phyloP scores from a whole-genome alignment of 2,113 vertebrate genomes.

The Dipodomys stephensi region DNA sequence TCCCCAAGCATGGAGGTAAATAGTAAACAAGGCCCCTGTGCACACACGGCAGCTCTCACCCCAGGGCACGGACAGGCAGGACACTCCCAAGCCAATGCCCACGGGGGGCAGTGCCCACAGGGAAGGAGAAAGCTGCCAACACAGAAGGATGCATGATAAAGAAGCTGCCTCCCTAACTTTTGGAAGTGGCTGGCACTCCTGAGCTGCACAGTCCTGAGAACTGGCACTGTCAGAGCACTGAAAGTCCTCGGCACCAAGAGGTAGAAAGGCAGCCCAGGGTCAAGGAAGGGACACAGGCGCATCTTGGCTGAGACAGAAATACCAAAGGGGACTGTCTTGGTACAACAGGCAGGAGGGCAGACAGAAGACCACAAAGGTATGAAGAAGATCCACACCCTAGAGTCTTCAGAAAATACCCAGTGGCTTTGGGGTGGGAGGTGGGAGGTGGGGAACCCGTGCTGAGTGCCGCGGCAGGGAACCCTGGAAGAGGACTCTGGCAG shows the following conservation, averaged over 20 bases:
- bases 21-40: neutral
- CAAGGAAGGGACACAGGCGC: neutral
- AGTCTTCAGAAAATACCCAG: neutral
- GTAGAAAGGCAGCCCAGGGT: fast-evolving
- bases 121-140: too few species aligned
- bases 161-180: neutral
- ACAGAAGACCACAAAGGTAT: neutral
- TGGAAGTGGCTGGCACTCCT: fast-evolving
- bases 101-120: neutral
- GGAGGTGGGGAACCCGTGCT: too few species aligned
- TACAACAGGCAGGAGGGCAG: neutral
- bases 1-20: neutral
- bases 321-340: neutral
- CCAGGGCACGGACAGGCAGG: neutral
- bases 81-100: neutral
- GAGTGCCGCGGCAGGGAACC: neutral
- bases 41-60: neutral
- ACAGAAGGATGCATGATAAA: neutral
- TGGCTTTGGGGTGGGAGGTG: neutral
- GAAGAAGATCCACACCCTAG: neutral
- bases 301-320: fast-evolving
- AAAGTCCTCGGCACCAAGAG: neutral
- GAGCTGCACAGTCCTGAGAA: neutral
- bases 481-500: neutral
- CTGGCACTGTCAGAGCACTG: neutral